These are phyloP conservation scores for Agrochola macilenta DNA, from an alignment of 2,888 invertebrate species.

Conservation along the genomic window DNA sequence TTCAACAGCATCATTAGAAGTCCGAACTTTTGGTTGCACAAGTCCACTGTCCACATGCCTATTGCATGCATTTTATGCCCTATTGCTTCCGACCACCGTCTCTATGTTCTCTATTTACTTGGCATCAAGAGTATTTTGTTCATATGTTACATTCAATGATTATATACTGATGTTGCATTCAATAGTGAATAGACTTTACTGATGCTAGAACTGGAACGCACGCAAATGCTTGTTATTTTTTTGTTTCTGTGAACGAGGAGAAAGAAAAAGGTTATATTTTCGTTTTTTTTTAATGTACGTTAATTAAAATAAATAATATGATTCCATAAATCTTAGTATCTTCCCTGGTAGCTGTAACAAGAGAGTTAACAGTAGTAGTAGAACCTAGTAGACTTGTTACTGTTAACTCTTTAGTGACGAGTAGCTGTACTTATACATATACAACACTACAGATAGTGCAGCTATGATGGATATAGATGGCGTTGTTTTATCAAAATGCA, in stretches of 20 bases:
- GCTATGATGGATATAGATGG: not conserved
- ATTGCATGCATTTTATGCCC: not conserved
- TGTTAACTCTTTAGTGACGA: slow-evolving; percentile 3
- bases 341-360: not conserved
- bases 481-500: not conserved
- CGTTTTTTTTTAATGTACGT: not conserved
- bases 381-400: too few relatives aligned
- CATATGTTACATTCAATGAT: not conserved
- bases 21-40: not conserved
- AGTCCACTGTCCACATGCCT: too few relatives aligned
- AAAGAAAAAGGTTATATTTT: not conserved
- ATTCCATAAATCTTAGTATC: not conserved
- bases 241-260: too few relatives aligned
- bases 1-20: not conserved
- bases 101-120: not conserved
- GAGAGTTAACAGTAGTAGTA: too few relatives aligned
- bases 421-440: slow-evolving; percentile 12
- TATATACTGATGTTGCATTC: not conserved
- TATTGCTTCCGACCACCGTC: not conserved
- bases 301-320: not conserved
- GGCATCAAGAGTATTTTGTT: not conserved
- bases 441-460: not conserved
- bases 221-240: not conserved
- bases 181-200: not conserved
- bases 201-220: not conserved